Percentiles rank a stretch among this genome's conserved stretches.
Evolutionary conservation across 2,113 vertebrate species (phyloP).

Genomic region (Anarhynchus alexandrinus): DNA sequence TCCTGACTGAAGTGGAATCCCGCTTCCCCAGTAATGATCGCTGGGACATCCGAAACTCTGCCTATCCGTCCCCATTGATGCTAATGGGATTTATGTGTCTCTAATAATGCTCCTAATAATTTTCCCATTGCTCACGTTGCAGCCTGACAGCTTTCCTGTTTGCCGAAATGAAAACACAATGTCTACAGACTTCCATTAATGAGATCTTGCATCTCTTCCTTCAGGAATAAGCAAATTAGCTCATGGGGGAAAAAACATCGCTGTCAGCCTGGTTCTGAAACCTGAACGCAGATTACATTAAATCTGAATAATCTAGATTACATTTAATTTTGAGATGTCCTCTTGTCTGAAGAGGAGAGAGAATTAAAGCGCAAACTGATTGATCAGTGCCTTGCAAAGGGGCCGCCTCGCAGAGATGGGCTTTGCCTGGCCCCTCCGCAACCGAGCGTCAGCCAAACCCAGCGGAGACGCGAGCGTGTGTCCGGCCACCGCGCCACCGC

Average conservation of each 20-base stretch:
- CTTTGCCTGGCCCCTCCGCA: background rate
- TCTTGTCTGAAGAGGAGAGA: background rate
- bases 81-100: background rate
- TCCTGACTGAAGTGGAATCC: background rate
- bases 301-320: background rate
- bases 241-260: background rate
- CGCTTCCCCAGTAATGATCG: background rate
- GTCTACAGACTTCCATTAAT: background rate
- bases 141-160: background rate
- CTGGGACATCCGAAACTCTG: background rate
- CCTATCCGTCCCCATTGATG: background rate
- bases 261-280: background rate
- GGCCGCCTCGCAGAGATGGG: background rate
- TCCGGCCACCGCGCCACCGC: too few species aligned
- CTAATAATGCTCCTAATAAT: background rate
- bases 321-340: background rate
- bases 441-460: background rate
- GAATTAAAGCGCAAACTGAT: background rate
- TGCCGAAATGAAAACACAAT: background rate
- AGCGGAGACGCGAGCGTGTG: accelerated
- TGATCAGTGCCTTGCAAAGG: accelerated
- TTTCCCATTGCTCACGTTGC: background rate
- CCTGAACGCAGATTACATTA: background rate
- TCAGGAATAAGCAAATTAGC: background rate
- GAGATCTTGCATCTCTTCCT: background rate